Conservation (phyloP, 2,888 invertebrate species). For the Acanthosepion pharaonis region DNA sequence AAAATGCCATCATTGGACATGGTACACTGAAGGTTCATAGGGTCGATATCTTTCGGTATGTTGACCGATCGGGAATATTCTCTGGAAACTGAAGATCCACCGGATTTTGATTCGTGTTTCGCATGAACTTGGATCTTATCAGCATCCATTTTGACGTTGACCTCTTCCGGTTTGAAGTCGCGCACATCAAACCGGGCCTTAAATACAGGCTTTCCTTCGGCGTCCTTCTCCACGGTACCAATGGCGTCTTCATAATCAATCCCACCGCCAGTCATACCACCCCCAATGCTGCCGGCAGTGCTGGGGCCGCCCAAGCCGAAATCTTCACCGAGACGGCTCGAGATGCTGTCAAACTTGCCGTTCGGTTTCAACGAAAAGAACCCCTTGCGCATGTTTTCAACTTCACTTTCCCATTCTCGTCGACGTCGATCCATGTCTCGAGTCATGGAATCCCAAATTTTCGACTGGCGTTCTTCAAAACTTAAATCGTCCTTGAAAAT, state of each 20-base stretch:
- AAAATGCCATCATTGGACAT: slow-evolving; percentile 68
- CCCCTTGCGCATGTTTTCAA: slow-evolving; percentile 72
- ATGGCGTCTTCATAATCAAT: slow-evolving; percentile 56
- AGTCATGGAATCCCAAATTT: slow-evolving; percentile 71
- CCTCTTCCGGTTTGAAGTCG: slow-evolving; percentile 68
- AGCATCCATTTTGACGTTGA: slow-evolving; percentile 68
- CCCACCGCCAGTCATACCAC: background rate
- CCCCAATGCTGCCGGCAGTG: background rate
- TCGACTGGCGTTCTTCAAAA: slow-evolving; percentile 71
- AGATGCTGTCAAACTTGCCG: slow-evolving; percentile 57
- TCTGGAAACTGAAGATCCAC: slow-evolving; percentile 65
- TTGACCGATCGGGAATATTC: slow-evolving; percentile 69
- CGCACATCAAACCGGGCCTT: slow-evolving; percentile 68
- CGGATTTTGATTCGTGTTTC: slow-evolving; percentile 64
- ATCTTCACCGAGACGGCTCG: slow-evolving; percentile 59
- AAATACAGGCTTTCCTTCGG: slow-evolving; percentile 63
- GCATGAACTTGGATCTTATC: slow-evolving; percentile 67
- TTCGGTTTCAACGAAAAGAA: slow-evolving; percentile 70
- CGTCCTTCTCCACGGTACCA: slow-evolving; percentile 62
- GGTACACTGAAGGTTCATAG: slow-evolving; percentile 65
- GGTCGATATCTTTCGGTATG: slow-evolving; percentile 65
- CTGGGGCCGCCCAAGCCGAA: slow-evolving; percentile 51
- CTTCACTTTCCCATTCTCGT: slow-evolving; percentile 71
- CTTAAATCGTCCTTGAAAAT: slow-evolving; percentile 70
- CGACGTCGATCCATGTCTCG: slow-evolving; percentile 68